phyloP scores from a whole-genome alignment of 2,888 invertebrate species.

The Griposia aprilina region DNA sequence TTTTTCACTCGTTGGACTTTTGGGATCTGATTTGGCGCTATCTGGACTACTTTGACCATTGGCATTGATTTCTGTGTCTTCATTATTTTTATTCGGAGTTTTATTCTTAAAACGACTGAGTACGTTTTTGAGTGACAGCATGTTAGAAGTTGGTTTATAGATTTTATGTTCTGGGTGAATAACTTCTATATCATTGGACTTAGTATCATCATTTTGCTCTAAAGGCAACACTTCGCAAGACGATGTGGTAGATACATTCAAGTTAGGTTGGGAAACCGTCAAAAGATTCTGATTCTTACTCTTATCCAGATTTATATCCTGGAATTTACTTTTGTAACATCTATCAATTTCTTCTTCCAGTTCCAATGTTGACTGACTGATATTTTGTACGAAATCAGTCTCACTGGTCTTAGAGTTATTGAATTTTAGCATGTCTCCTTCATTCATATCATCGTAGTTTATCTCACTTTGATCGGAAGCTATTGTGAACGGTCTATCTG shows the following conservation, averaged over 20 bases:
- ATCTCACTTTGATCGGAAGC: constrained; percentile 93
- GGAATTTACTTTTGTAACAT: constrained; percentile 88
- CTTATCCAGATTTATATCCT: constrained; percentile 80
- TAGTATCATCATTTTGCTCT: constrained; percentile 83
- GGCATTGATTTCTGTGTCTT: constrained; percentile 84
- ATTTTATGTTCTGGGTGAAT: constrained; percentile 95
- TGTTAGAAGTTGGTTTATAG: constrained; percentile 92
- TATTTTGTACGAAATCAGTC: constrained; percentile 81
- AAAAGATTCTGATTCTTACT: constrained; percentile 82
- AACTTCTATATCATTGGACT: constrained; percentile 84
- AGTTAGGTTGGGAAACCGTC: constrained; percentile 84
- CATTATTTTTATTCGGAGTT: constrained; percentile 82
- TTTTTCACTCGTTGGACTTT: constrained; percentile 86
- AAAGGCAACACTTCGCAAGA: constrained; percentile 89
- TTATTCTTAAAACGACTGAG: constrained; percentile 89
- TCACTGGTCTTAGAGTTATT: constrained; percentile 82
- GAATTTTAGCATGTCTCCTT: constrained; percentile 86
- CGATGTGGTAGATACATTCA: constrained; percentile 89
- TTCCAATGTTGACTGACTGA: constrained; percentile 88
- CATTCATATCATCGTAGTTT: constrained; percentile 91
- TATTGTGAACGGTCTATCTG: constrained; percentile 93
- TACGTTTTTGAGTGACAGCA: constrained; percentile 90
- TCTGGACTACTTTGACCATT: constrained; percentile 84
- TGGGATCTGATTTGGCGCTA: constrained; percentile 79
- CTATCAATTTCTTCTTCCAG: constrained; percentile 88